These are phyloP conservation scores for Verasper variegatus DNA, from an alignment of 2,113 vertebrate species.

Conservation along the genomic window DNA sequence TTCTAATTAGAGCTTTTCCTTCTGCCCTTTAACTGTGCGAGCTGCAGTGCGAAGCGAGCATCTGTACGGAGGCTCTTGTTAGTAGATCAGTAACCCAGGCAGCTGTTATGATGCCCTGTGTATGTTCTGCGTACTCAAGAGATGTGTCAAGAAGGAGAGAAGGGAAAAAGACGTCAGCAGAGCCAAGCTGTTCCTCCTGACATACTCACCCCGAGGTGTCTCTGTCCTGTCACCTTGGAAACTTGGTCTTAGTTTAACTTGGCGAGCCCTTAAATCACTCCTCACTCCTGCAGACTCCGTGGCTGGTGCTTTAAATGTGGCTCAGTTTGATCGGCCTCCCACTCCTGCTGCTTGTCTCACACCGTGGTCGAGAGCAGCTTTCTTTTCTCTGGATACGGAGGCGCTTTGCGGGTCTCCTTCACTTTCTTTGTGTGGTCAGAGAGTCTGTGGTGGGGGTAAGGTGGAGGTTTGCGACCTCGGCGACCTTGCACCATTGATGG, in stretches of 20 bases:
- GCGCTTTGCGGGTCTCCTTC: constrained; percentile 73
- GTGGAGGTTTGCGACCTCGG: constrained; percentile 78
- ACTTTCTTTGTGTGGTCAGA: constrained; percentile 57
- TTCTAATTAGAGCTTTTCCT: constrained; percentile 50
- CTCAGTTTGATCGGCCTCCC: constrained; percentile 56
- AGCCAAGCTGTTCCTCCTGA: constrained; percentile 55
- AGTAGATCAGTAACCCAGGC: constrained; percentile 54
- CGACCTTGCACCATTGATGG: constrained; percentile 32
- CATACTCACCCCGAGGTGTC: constrained; percentile 75
- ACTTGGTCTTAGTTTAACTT: constrained; percentile 67
- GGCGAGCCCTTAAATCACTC: constrained; percentile 65
- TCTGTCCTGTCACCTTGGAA: constrained; percentile 72
- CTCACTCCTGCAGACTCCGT: constrained; percentile 40
- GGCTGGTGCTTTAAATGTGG: constrained; percentile 60
- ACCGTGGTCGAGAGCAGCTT: constrained; percentile 84
- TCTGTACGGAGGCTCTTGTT: constrained; percentile 70
- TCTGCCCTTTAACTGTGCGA: constrained; percentile 47
- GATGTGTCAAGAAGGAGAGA: constrained; percentile 31
- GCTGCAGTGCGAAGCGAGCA: constrained; percentile 45
- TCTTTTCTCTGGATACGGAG: constrained; percentile 79
- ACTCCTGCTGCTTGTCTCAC: constrained; percentile 73
- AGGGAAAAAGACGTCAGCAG: constrained; percentile 23
- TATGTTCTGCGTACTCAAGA: constrained; percentile 36
- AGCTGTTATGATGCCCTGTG: constrained; percentile 65
- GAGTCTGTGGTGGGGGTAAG: constrained; percentile 73